A percentile compares a stretch with the other conserved stretches of the same genome.
Conservation (phyloP, 2,797 vertebrate genomes). For the Sebastes miniatus region DNA sequence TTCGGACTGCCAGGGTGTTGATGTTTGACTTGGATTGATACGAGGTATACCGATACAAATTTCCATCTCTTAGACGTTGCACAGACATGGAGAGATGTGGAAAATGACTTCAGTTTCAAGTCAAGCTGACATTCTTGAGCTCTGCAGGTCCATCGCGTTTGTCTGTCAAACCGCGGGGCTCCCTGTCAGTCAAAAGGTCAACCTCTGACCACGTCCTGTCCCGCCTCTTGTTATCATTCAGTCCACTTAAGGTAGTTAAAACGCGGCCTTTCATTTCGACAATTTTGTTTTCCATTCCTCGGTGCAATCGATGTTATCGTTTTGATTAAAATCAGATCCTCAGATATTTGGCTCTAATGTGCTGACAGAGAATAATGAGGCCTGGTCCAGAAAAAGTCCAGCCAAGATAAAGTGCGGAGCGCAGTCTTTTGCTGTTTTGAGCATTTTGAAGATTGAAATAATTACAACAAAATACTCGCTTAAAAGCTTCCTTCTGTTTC, state of each 20-base stretch:
- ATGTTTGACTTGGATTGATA: constrained; percentile 76
- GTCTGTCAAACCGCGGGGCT: constrained; percentile 56
- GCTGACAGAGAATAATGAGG: constrained; percentile 76
- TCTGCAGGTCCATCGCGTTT: constrained; percentile 31
- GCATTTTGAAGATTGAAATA: constrained; percentile 77
- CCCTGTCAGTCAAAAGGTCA: constrained; percentile 71
- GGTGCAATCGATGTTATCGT: constrained; percentile 72
- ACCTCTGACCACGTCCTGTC: constrained; percentile 52
- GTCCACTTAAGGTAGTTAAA: constrained; percentile 59
- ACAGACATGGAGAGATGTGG: constrained; percentile 49
- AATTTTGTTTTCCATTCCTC: constrained; percentile 75
- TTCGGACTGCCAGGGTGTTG: constrained; percentile 64
- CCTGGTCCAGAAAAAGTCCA: constrained; percentile 50
- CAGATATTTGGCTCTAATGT: constrained; percentile 67
- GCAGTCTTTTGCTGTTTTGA: constrained; percentile 64
- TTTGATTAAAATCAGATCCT: constrained; percentile 71
- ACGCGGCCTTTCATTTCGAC: constrained; percentile 52
- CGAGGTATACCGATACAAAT: constrained; percentile 41
- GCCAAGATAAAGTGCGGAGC: constrained; percentile 73
- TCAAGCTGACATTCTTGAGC: constrained; percentile 41
- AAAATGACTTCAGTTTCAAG: constrained; percentile 50
- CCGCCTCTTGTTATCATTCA: constrained; percentile 51
- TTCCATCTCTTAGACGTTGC: constrained; percentile 53
- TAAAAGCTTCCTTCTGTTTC: constrained; percentile 79
- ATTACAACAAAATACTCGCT: constrained; percentile 74